Evolutionary conservation across 1,140 invertebrate species (phyloP).

Genomic region (Neuroterus valhalla): DNA sequence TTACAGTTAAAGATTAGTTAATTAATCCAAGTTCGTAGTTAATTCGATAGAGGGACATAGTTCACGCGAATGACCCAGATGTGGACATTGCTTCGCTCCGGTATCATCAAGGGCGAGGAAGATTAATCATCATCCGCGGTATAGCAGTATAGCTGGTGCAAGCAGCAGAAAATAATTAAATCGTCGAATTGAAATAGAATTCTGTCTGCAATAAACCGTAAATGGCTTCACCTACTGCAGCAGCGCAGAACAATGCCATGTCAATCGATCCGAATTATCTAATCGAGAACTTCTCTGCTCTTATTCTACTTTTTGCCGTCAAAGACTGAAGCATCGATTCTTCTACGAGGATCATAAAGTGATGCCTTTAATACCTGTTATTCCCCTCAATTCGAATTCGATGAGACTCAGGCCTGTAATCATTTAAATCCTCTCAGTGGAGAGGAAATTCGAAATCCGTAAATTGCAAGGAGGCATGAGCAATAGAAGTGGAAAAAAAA

Average conservation of each 20-base stretch:
- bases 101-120: neutral
- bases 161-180: conserved; percentile 22
- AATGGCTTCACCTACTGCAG: neutral
- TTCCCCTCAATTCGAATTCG: neutral
- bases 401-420: neutral
- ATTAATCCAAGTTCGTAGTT: conserved; percentile 27
- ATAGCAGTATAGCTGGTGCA: neutral
- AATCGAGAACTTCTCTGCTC: conserved; percentile 8
- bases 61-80: conserved; percentile 16
- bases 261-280: conserved; percentile 25
- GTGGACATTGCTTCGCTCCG: conserved; percentile 11
- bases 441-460: neutral
- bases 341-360: neutral
- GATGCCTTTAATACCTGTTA: neutral
- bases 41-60: conserved; percentile 23
- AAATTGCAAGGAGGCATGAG: neutral
- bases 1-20: conserved; percentile 1
- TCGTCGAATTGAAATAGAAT: conserved; percentile 11
- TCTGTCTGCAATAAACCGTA: conserved; percentile 20
- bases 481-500: no score
- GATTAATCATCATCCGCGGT: conserved; percentile 15
- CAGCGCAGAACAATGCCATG: conserved; percentile 8
- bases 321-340: conserved; percentile 9
- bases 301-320: neutral
- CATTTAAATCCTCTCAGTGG: neutral